phyloP scores from a whole-genome alignment of 2,113 vertebrate species.

The Psilopogon haemacephalus region DNA sequence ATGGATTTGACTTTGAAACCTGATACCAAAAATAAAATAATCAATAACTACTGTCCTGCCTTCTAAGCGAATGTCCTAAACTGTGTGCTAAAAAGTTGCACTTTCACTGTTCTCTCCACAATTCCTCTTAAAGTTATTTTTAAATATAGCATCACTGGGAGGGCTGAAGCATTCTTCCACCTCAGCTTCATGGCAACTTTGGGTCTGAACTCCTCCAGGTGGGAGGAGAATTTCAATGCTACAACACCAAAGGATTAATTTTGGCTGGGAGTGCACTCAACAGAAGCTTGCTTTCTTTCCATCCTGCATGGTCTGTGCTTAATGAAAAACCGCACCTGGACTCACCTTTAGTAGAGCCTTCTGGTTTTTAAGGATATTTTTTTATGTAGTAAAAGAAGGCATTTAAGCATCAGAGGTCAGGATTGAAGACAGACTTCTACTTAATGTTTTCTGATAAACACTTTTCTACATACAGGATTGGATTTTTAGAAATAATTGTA shows the following conservation, averaged over 20 bases:
- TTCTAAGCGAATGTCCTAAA: not conserved
- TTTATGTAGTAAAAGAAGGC: too few species aligned
- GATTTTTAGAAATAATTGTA: not conserved
- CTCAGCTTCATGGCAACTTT: not conserved
- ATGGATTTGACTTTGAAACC: not conserved
- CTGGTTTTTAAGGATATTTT: not conserved
- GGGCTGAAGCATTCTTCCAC: not conserved
- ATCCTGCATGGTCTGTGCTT: accelerated
- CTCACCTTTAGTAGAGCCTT: not conserved
- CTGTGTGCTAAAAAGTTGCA: not conserved
- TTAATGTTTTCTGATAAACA: not conserved
- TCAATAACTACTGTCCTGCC: not conserved
- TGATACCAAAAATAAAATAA: not conserved
- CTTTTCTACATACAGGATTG: not conserved
- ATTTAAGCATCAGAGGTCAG: not conserved
- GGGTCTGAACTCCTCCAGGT: not conserved
- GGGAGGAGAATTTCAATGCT: not conserved
- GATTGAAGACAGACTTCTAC: not conserved
- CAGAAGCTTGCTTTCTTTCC: not conserved
- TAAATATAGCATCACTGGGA: not conserved
- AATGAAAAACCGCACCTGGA: not conserved
- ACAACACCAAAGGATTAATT: not conserved
- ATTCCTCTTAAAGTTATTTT: not conserved
- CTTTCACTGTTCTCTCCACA: not conserved
- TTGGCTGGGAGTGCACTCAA: not conserved